Conservation (phyloP, 2,113 vertebrate genomes). For the Cephalopterus ornatus region DNA sequence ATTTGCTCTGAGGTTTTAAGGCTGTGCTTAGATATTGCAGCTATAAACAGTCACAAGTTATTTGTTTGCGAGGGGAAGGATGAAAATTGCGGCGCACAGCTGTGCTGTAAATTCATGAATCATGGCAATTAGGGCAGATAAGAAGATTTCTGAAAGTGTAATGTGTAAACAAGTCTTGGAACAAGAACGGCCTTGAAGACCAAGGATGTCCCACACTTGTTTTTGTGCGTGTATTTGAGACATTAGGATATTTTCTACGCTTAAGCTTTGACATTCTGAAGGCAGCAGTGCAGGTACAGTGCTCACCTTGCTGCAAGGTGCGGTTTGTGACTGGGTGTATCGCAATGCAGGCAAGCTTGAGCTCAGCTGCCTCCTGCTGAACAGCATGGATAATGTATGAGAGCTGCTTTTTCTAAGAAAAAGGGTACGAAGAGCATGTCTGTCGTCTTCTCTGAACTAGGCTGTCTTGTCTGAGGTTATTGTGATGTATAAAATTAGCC, state of each 20-base stretch:
- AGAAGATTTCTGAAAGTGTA: not conserved
- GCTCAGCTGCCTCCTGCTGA: not conserved
- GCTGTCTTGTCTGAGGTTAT: not conserved
- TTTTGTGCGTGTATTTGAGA: not conserved
- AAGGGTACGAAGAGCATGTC: not conserved
- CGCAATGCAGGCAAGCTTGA: rapidly evolving
- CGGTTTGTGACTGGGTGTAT: not conserved
- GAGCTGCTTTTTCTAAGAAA: not conserved
- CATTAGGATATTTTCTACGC: too few species aligned
- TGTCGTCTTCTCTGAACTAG: not conserved
- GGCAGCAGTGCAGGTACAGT: not conserved
- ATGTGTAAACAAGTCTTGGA: not conserved
- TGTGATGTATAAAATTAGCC: not conserved
- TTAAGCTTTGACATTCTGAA: too few species aligned
- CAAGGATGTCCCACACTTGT: not conserved
- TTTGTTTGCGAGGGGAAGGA: not conserved
- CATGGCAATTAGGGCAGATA: conserved; percentile 2
- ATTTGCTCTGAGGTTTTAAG: not conserved
- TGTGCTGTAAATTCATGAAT: conserved; percentile 12
- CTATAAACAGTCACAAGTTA: not conserved
- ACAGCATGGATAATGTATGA: not conserved
- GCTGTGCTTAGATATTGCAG: not conserved
- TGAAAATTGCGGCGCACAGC: not conserved
- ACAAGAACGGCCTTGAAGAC: not conserved
- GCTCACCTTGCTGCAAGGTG: not conserved